phyloP scores from a whole-genome alignment of 2,888 invertebrate species.

The Allolobophora icterica region DNA sequence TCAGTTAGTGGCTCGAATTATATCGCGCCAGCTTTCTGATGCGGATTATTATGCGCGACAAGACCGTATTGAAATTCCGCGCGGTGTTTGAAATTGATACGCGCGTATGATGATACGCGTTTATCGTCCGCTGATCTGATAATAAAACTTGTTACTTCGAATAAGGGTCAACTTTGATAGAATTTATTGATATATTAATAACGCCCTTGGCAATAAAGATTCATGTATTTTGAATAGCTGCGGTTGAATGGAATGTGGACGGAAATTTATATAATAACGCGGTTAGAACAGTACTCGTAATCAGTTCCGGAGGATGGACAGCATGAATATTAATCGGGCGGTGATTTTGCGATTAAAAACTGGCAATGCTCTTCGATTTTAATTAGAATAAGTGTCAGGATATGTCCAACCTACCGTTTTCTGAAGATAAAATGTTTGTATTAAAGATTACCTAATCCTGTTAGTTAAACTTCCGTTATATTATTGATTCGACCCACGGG shows the following conservation, averaged over 20 bases:
- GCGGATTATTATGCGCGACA: not conserved
- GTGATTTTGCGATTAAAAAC: not conserved
- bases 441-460: too few relatives aligned
- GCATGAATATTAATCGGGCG: not conserved
- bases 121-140: not conserved
- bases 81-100: constrained; percentile 8
- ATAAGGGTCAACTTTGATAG: constrained; percentile 8
- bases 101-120: not conserved
- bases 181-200: not conserved
- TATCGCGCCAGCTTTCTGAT: constrained; percentile 17
- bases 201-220: not conserved
- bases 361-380: not conserved
- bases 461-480: too few relatives aligned
- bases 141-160: constrained; percentile 1
- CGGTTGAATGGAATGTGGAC: not conserved
- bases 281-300: too few relatives aligned
- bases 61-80: not conserved
- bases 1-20: not conserved
- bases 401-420: too few relatives aligned
- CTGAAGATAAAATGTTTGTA: too few relatives aligned
- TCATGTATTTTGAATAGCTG: not conserved
- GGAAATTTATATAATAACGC: not conserved
- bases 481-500: too few relatives aligned
- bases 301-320: not conserved
- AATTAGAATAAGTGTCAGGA: too few relatives aligned